Percentiles rank a stretch among this genome's conserved stretches.
Evolutionary conservation across 1,140 invertebrate species (phyloP).

Genomic region (Sinonovacula constricta): DNA sequence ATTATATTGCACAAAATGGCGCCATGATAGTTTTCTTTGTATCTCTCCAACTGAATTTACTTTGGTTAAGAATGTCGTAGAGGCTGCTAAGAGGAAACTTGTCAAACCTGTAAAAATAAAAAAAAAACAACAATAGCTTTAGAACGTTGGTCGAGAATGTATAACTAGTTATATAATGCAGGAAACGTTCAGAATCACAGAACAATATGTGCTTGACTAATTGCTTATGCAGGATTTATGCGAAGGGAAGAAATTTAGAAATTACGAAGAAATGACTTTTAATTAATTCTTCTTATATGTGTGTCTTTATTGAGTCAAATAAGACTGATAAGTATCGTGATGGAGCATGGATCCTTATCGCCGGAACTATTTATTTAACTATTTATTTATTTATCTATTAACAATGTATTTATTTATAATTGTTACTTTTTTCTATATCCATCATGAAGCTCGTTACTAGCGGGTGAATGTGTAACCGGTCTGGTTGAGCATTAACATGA

Average conservation of each 20-base stretch:
- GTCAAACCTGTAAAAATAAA: conserved; percentile 4
- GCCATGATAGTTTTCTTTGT: conserved; percentile 5
- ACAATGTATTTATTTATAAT: too few relatives aligned
- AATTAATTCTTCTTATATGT: too few relatives aligned
- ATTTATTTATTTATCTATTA: too few relatives aligned
- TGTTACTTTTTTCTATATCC: too few relatives aligned
- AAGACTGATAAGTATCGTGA: conserved; percentile 12
- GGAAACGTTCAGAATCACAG: too few relatives aligned
- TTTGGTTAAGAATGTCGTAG: conserved; percentile 32
- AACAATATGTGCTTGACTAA: too few relatives aligned
- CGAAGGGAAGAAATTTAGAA: background rate
- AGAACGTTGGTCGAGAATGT: conserved; percentile 11
- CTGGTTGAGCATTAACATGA: too few relatives aligned
- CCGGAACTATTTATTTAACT: too few relatives aligned
- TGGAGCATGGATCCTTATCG: conserved; percentile 24
- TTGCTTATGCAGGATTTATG: conserved; percentile 16
- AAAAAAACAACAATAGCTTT: conserved; percentile 25
- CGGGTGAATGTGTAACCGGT: too few relatives aligned
- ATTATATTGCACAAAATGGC: conserved; percentile 40
- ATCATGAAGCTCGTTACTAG: too few relatives aligned
- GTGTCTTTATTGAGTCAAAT: background rate
- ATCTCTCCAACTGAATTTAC: too few relatives aligned
- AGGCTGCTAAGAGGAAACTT: conserved; percentile 18
- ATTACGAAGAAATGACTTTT: background rate
- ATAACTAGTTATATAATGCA: conserved; percentile 16